Evolutionary conservation across 2,888 invertebrate genomes (phyloP), one percentile per base, ranked within the genome.

Genomic region (Conchocele bisecta): DNA sequence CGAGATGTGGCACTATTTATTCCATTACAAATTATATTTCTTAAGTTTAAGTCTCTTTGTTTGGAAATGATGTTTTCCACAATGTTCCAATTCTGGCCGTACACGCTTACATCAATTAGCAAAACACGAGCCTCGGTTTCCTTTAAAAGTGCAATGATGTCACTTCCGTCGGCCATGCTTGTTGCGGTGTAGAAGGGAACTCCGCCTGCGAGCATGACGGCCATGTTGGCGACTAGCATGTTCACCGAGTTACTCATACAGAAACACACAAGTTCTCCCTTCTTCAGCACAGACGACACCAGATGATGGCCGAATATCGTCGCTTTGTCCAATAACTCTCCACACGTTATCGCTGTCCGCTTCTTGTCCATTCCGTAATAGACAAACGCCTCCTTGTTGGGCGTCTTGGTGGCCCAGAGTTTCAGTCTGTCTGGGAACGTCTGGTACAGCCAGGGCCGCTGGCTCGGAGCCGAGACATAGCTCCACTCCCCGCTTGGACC

Each of bases 231-330:
- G 3, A 59, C 13, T 20, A 46, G 31, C 59, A 31, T 31, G n/a
- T 33, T 35, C 0, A 59, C 7, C 0, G 33, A 48, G 37, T 46
- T 58, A 22, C 33, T 42, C 46, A 58, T 31, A 15, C 58, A 58
- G 15, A 58, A 31, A 11, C 31, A 28, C 3, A 59, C 39, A 17
- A 6, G 13, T 13, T 24, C 17, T 11, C 48, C 59, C 22, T 46
- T 59, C 17, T 31, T 22, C 1, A 59, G 37, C 2, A 44, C 58
- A 17, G 9, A 15, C 7, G 1, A 7, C 3, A 59, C 35, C 15
- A 59, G 33, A 3, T 20, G 20, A 9, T 5, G 44, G 11, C 46
- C 59, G 6, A 48, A 59, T 15, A 20, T 17, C 9, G 13, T 13
- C 0, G 35, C 17, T 26, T 11, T 20, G 33, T 44, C 59, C 6